Conservation (phyloP, 2,888 invertebrate species). For the Nezara viridula region DNA sequence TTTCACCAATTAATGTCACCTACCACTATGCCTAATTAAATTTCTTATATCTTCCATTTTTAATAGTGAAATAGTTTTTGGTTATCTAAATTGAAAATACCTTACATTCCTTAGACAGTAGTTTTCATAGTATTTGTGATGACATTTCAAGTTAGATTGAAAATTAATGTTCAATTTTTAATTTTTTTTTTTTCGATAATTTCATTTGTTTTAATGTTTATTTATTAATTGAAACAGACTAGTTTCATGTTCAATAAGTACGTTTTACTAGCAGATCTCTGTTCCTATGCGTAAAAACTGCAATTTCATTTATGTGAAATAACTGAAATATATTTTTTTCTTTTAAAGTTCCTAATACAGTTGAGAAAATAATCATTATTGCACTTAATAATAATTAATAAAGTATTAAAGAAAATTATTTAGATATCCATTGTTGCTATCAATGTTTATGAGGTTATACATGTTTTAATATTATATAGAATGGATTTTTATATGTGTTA, state of each 20-base stretch:
- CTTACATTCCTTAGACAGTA: not conserved
- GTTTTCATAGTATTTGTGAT: not conserved
- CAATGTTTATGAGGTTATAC: not conserved
- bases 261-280: not conserved
- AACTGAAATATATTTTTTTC: not conserved
- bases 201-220: not conserved
- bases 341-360: not conserved
- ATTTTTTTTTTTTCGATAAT: not conserved
- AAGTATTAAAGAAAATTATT: not conserved
- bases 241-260: not conserved
- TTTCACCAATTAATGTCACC: too few relatives aligned
- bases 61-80: not conserved
- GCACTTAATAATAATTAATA: not conserved
- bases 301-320: not conserved
- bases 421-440: not conserved
- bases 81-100: too few relatives aligned
- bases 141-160: not conserved
- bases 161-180: not conserved
- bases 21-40: too few relatives aligned
- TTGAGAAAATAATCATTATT: not conserved
- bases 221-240: not conserved
- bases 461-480: not conserved
- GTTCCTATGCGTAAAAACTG: not conserved
- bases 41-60: not conserved
- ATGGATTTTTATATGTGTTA: not conserved